Conservation (phyloP, 2,113 vertebrate species). For the Malurus elegans region DNA sequence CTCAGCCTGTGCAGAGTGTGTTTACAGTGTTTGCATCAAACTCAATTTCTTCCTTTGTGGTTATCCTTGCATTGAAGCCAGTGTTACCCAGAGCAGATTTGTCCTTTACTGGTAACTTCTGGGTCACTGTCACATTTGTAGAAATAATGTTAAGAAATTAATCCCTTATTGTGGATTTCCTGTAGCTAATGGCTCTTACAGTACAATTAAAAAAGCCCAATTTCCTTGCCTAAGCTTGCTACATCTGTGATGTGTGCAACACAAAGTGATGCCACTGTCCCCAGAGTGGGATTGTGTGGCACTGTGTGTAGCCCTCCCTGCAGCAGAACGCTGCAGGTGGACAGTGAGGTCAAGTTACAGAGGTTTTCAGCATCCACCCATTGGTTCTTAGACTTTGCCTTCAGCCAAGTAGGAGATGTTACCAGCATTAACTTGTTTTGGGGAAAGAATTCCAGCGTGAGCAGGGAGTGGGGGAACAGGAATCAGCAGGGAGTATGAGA, state of each 20-base stretch:
- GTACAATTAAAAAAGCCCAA: neutral
- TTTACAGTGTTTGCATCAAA: neutral
- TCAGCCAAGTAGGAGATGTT: neutral
- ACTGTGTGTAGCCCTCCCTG: rapidly evolving
- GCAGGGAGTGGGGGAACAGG: rapidly evolving
- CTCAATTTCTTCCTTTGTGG: neutral
- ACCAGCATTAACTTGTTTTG: neutral
- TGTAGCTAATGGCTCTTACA: neutral
- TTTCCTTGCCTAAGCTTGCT: neutral
- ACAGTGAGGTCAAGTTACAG: rapidly evolving
- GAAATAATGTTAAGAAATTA: neutral
- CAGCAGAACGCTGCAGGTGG: neutral
- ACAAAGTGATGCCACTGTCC: neutral
- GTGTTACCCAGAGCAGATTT: neutral
- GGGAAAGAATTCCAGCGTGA: rapidly evolving
- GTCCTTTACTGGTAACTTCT: neutral
- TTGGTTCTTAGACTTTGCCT: neutral
- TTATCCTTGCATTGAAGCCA: neutral
- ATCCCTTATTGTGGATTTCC: neutral
- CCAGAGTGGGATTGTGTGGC: neutral
- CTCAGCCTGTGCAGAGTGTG: neutral
- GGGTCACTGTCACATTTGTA: neutral
- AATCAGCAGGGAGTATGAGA: neutral
- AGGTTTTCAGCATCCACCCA: neutral
- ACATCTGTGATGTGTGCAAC: neutral